phyloP scores from a whole-genome alignment of 2,888 invertebrate genomes.

The Drosophila cognata region DNA sequence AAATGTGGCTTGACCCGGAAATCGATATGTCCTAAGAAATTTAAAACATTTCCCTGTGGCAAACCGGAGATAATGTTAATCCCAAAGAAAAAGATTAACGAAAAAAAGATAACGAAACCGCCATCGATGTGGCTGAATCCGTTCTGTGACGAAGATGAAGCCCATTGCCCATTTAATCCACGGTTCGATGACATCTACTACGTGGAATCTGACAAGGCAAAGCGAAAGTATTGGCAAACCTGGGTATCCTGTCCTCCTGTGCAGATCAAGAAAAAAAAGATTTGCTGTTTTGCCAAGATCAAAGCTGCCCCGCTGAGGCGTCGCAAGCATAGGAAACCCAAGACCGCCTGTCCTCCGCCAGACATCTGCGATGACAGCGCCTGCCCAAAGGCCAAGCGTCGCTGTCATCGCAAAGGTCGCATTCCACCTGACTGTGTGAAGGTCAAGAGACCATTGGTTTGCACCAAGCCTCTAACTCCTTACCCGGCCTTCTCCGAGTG shows the following conservation, averaged over 20 bases:
- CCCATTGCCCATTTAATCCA: constrained; percentile 60
- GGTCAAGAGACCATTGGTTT: constrained; percentile 11
- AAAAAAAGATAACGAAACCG: constrained; percentile 1
- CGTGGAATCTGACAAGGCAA: constrained; percentile 75
- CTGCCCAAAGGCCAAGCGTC: constrained; percentile 46
- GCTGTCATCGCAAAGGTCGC: constrained; percentile 60
- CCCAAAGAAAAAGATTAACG: constrained; percentile 5
- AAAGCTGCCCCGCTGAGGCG: constrained; percentile 58
- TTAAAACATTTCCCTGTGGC: constrained; percentile 51
- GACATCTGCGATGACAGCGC: not conserved
- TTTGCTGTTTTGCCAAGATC: constrained; percentile 62
- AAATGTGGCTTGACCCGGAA: constrained; percentile 22
- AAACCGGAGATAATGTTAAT: constrained; percentile 21
- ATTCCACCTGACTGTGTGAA: constrained; percentile 44
- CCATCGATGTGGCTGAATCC: constrained; percentile 78
- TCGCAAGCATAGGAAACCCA: constrained; percentile 50
- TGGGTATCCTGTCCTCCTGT: constrained; percentile 81
- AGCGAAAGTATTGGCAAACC: constrained; percentile 81
- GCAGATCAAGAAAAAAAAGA: constrained; percentile 61
- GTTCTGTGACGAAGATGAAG: constrained; percentile 48
- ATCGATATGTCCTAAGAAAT: constrained; percentile 26
- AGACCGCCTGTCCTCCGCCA: constrained; percentile 50
- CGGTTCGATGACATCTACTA: constrained; percentile 82
- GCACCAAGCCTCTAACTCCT: constrained; percentile 59
- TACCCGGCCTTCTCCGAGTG: constrained; percentile 70